These are phyloP conservation scores for Mormyrus hasselquistii DNA, from an alignment of 2,797 vertebrate genomes.

Conservation along the genomic window DNA sequence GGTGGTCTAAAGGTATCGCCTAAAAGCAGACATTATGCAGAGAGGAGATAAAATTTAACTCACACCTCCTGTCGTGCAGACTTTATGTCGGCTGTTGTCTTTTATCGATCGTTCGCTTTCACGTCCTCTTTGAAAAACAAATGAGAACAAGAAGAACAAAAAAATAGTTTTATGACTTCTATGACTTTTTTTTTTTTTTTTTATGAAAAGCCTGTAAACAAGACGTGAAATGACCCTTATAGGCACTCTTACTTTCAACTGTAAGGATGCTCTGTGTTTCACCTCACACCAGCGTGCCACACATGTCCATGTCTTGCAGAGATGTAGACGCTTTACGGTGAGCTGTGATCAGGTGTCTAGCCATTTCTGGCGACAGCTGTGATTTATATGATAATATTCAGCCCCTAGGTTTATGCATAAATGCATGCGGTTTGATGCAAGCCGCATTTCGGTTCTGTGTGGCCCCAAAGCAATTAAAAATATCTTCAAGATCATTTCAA, in stretches of 20 bases:
- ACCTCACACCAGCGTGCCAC: not conserved
- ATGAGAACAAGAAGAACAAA: not conserved
- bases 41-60: not conserved
- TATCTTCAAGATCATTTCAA: conserved; percentile 37
- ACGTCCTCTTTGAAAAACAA: not conserved
- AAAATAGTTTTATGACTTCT: not conserved
- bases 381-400: conserved; percentile 46
- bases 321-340: not conserved
- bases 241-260: not conserved
- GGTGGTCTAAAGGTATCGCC: not conserved
- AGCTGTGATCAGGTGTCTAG: conserved; percentile 31
- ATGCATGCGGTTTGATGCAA: conserved; percentile 36
- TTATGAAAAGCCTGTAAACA: not conserved
- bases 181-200: not conserved
- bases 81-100: not conserved
- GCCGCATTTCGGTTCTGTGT: conserved; percentile 15
- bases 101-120: not conserved
- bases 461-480: conserved; percentile 34
- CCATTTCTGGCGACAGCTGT: conserved; percentile 20
- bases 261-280: too few species aligned
- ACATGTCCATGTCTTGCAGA: conserved; percentile 20
- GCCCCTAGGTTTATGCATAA: conserved; percentile 41
- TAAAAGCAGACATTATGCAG: not conserved
- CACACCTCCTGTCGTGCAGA: not conserved
- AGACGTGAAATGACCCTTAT: not conserved